phyloP scores from a whole-genome alignment of 2,113 vertebrate species.

The Oryzias melastigma region DNA sequence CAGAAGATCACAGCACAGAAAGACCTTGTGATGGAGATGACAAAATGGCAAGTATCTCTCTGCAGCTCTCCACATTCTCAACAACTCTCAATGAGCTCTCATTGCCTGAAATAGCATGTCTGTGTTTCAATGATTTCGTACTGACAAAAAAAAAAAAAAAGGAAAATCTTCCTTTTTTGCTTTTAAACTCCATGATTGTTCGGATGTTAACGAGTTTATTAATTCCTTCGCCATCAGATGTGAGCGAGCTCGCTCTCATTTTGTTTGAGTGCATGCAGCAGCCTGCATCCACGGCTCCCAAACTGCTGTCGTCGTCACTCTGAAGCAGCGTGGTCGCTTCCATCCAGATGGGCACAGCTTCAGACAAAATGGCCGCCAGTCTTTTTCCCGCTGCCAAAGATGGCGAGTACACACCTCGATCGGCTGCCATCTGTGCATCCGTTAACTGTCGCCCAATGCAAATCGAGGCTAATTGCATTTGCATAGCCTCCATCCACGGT shows the following conservation, averaged over 20 bases:
- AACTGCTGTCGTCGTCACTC: slow-evolving; percentile 55
- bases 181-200: not conserved
- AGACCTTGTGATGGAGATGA: slow-evolving; percentile 40
- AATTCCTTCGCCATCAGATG: not conserved
- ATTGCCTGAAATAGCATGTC: slow-evolving; percentile 5
- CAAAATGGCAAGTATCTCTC: slow-evolving; percentile 67
- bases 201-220: not conserved
- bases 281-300: slow-evolving; percentile 45
- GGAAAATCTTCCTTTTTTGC: too few species aligned
- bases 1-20: slow-evolving; percentile 31
- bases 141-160: too few species aligned
- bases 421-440: slow-evolving; percentile 74
- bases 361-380: slow-evolving; percentile 78
- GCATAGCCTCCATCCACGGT: slow-evolving; percentile 74
- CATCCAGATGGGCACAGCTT: slow-evolving; percentile 74
- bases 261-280: slow-evolving; percentile 29
- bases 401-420: slow-evolving; percentile 67
- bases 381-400: slow-evolving; percentile 74
- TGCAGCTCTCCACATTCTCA: slow-evolving; percentile 35
- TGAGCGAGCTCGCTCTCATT: not conserved
- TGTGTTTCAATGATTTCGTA: slow-evolving; percentile 7
- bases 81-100: slow-evolving; percentile 30
- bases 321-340: slow-evolving; percentile 51
- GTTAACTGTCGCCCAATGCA: slow-evolving; percentile 75
- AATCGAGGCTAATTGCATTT: slow-evolving; percentile 85